These are phyloP conservation scores for Ictidomys tridecemlineatus DNA, from an alignment of 2,113 vertebrate species.

Conservation along the genomic window DNA sequence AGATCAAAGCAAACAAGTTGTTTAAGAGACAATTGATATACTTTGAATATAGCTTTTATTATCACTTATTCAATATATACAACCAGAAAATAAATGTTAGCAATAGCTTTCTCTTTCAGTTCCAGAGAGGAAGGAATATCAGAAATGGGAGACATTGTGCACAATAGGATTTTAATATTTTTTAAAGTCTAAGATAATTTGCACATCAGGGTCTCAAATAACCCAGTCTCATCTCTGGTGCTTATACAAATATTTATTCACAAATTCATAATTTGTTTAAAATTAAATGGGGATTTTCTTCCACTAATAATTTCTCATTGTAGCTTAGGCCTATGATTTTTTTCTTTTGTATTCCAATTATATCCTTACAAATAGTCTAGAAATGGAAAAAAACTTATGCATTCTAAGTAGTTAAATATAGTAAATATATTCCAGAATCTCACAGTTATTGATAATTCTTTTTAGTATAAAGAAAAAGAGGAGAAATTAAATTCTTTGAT, in stretches of 20 bases:
- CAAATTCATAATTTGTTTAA: background rate
- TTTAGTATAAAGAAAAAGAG: background rate
- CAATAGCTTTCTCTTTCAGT: background rate
- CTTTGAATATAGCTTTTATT: background rate
- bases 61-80: background rate
- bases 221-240: background rate
- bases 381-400: background rate
- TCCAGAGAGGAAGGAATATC: background rate
- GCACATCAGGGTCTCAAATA: background rate
- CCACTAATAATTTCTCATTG: background rate
- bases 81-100: background rate
- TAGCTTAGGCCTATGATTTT: background rate
- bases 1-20: background rate
- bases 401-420: background rate
- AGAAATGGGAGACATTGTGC: background rate
- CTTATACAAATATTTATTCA: background rate
- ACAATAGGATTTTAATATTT: background rate
- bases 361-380: background rate
- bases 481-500: background rate
- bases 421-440: background rate
- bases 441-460: background rate
- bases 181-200: background rate
- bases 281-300: background rate
- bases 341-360: background rate
- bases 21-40: background rate